Conservation (phyloP, 1,140 invertebrate genomes). For the Brachionus asplanchnoidis region DNA sequence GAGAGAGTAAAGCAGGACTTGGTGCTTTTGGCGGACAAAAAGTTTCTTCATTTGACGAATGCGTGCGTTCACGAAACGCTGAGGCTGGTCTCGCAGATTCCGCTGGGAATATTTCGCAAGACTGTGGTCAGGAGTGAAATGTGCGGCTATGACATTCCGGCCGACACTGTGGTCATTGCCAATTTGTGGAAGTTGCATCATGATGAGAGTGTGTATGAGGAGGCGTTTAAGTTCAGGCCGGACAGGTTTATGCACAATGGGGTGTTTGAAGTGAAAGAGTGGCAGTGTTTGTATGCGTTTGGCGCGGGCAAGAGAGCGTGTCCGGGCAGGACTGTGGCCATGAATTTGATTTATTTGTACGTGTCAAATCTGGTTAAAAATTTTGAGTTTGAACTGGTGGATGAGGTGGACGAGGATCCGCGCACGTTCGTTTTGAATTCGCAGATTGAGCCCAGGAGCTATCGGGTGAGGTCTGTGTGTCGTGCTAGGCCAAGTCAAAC, state of each 20-base stretch:
- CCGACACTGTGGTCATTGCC: constrained; percentile 5
- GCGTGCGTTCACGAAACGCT: not conserved
- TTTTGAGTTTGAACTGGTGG: not conserved
- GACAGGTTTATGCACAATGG: not conserved
- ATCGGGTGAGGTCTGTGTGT: not conserved
- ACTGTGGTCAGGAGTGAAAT: not conserved
- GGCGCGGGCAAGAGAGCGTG: not conserved
- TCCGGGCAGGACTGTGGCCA: constrained; percentile 1
- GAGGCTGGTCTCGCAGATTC: not conserved
- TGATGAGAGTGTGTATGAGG: not conserved
- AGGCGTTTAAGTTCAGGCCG: not conserved
- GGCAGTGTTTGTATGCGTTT: not conserved
- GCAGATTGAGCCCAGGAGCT: not conserved
- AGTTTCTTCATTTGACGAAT: not conserved
- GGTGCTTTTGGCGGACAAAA: not conserved
- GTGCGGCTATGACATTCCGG: not conserved
- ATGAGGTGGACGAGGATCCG: not conserved
- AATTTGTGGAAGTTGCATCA: constrained; percentile 40
- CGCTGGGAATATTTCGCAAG: not conserved
- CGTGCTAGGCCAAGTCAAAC: not conserved
- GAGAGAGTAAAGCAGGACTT: not conserved
- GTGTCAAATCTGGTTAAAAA: constrained; percentile 3
- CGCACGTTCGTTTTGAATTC: not conserved
- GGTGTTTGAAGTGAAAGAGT: not conserved
- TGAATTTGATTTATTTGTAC: not conserved